phyloP scores from a whole-genome alignment of 2,888 invertebrate genomes.

The Diaperis boleti region DNA sequence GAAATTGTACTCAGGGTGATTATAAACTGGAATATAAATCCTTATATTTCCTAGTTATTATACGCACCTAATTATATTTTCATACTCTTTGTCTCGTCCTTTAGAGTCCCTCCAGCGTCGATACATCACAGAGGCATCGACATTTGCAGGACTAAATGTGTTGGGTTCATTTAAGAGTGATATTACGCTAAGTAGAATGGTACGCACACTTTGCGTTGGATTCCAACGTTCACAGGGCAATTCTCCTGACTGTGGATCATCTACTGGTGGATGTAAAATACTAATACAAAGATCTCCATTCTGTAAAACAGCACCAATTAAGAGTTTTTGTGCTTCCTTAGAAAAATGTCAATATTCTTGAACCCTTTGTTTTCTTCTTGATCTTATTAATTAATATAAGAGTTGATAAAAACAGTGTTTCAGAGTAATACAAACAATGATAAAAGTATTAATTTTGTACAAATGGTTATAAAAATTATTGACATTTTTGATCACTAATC shows the following conservation, averaged over 20 bases:
- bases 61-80: slow-evolving; percentile 93
- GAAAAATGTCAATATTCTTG: background rate
- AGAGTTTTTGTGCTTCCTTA: too few species aligned
- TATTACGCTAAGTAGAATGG: slow-evolving; percentile 97
- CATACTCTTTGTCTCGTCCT: slow-evolving; percentile 98
- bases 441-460: too few species aligned
- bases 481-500: too few species aligned
- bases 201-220: slow-evolving; percentile 99
- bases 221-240: slow-evolving; percentile 99
- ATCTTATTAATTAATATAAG: too few species aligned
- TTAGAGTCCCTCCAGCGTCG: slow-evolving; percentile 98
- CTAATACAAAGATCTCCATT: slow-evolving; percentile 99
- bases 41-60: too few species aligned
- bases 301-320: slow-evolving; percentile 74
- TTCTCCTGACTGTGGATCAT: slow-evolving; percentile 99
- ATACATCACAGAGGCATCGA: slow-evolving; percentile 99
- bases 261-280: slow-evolving; percentile 98
- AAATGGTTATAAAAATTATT: too few species aligned
- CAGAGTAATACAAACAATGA: too few species aligned
- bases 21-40: too few species aligned
- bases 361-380: too few species aligned
- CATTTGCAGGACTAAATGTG: slow-evolving; percentile 99
- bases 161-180: slow-evolving; percentile 99
- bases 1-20: too few species aligned
- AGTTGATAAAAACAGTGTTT: too few species aligned